Conservation (phyloP, 2,888 invertebrate species). For the Trachelus tabidus region DNA sequence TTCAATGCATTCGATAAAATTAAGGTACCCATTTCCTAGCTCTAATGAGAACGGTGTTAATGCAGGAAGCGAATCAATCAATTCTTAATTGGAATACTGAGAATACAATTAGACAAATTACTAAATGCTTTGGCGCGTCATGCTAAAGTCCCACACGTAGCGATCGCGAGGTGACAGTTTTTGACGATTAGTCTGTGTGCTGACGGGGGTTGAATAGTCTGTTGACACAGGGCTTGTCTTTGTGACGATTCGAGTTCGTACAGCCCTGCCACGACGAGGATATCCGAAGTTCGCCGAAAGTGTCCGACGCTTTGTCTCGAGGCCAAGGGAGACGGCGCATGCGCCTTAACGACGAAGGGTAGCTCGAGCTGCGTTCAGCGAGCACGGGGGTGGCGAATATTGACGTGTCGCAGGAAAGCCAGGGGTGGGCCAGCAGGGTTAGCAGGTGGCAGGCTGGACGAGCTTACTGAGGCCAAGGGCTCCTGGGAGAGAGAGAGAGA, state of each 20-base stretch:
- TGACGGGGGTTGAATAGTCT: not conserved
- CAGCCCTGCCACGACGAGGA: constrained; percentile 7
- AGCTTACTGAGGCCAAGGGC: constrained; percentile 46
- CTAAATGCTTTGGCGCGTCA: not conserved
- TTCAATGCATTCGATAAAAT: not conserved
- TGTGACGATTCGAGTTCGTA: not conserved
- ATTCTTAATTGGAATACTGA: not conserved
- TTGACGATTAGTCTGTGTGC: not conserved
- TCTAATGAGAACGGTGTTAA: not conserved
- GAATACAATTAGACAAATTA: not conserved
- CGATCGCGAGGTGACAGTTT: not conserved
- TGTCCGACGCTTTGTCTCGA: constrained; percentile 9
- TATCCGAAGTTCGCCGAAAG: constrained; percentile 15
- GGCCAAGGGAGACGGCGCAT: constrained; percentile 15
- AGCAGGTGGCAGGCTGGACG: constrained; percentile 51
- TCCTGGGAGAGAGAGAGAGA: constrained; percentile 25
- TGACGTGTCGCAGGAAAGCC: constrained; percentile 55
- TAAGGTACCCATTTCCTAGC: not conserved
- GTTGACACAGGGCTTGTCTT: not conserved
- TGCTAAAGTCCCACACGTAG: not conserved
- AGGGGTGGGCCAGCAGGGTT: constrained; percentile 37
- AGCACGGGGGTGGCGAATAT: constrained; percentile 47
- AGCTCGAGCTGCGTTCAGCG: constrained; percentile 9
- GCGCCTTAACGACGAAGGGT: constrained; percentile 11
- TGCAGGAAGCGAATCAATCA: not conserved